phyloP scores from a whole-genome alignment of 2,888 invertebrate species.

The Ectemnius continuus region DNA sequence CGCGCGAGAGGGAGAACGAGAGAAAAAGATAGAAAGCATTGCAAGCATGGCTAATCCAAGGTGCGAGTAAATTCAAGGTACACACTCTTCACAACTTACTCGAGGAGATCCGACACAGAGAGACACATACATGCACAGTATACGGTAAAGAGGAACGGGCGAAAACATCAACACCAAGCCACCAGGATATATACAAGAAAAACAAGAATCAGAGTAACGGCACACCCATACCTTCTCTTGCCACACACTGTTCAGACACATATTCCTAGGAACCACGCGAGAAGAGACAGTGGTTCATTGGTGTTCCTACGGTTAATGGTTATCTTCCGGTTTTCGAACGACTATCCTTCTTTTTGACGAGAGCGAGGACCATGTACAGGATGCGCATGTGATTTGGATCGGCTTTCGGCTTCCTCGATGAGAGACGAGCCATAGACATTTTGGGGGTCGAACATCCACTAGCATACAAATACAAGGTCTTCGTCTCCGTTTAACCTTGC shows the following conservation, averaged over 20 bases:
- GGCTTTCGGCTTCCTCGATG: background rate
- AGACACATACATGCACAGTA: background rate
- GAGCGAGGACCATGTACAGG: conserved; percentile 24
- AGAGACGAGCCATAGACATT: conserved; percentile 3
- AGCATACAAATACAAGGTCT: conserved; percentile 17
- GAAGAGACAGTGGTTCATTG: conserved; percentile 2
- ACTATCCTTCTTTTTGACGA: conserved; percentile 40
- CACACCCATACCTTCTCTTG: background rate
- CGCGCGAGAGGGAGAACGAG: no score
- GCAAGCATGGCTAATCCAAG: no score
- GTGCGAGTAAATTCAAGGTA: no score
- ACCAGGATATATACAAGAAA: background rate
- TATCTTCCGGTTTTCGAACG: conserved; percentile 45
- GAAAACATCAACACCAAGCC: background rate
- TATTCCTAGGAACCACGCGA: background rate
- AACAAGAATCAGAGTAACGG: background rate
- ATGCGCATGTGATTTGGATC: background rate
- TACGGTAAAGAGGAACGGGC: conserved; percentile 1
- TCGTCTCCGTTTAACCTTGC: conserved; percentile 44
- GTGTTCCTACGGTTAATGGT: conserved; percentile 49
- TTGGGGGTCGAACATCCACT: background rate
- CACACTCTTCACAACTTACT: no score
- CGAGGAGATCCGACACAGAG: no score
- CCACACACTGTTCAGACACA: background rate
- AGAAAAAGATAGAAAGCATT: no score